Evolutionary conservation across 2,888 invertebrate species (phyloP).

Genomic region (Monoplex corrugatus): DNA sequence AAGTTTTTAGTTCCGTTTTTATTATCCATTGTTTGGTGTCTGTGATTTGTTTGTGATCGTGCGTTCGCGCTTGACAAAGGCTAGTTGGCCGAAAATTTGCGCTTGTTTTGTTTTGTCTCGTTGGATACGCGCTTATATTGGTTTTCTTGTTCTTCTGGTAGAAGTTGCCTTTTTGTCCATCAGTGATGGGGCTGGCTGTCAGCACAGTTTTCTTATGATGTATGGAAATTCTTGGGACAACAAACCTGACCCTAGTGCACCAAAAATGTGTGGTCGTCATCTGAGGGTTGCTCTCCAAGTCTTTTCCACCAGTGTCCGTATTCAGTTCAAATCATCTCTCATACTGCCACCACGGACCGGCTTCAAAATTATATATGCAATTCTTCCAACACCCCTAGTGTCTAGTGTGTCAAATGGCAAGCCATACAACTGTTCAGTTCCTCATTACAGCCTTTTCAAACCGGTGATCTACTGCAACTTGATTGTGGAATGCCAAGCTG

Average conservation of each 20-base stretch:
- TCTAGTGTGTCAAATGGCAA: not conserved
- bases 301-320: not conserved
- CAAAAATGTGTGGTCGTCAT: not conserved
- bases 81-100: too few relatives aligned
- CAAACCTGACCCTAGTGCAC: not conserved
- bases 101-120: too few relatives aligned
- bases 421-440: not conserved
- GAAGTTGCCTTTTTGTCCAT: not conserved
- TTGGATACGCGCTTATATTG: too few relatives aligned
- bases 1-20: too few relatives aligned
- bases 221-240: not conserved
- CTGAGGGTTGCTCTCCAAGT: not conserved
- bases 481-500: not conserved
- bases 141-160: too few relatives aligned
- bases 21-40: too few relatives aligned
- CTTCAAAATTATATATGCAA: not conserved
- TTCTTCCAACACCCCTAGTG: not conserved
- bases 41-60: too few relatives aligned
- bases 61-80: too few relatives aligned
- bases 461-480: too few relatives aligned
- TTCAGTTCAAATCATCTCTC: not conserved
- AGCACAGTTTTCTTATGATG: not conserved
- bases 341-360: not conserved
- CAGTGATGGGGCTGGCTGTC: not conserved
- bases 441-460: not conserved